These are phyloP conservation scores for Indri indri DNA, from an alignment of 2,113 vertebrate species.

Conservation along the genomic window DNA sequence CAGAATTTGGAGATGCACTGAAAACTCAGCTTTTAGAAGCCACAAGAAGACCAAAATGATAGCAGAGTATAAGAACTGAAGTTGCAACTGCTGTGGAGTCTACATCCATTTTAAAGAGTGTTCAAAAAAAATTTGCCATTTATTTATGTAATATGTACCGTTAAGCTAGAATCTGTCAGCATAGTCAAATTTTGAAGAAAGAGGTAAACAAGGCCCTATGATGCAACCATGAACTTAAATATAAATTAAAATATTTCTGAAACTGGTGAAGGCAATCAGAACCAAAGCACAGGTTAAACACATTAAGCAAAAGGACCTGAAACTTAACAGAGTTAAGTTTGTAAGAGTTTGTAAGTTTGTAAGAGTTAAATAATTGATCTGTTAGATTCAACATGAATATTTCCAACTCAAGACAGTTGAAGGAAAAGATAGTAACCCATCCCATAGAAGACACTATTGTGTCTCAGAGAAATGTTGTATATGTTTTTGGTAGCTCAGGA, in stretches of 20 bases:
- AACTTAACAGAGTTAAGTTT: background rate
- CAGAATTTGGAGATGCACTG: background rate
- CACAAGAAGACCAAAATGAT: background rate
- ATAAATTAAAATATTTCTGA: background rate
- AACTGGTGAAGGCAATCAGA: background rate
- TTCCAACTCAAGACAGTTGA: background rate
- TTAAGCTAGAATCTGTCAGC: constrained; percentile 11
- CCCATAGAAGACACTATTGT: background rate
- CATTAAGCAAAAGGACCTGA: background rate
- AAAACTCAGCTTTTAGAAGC: constrained; percentile 8
- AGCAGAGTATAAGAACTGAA: background rate
- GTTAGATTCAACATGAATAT: too few relatives aligned
- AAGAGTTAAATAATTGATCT: too few relatives aligned
- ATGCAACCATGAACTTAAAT: background rate
- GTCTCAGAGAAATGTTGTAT: background rate
- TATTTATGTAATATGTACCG: background rate
- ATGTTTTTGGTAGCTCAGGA: background rate
- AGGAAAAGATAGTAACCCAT: background rate
- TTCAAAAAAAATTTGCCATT: background rate
- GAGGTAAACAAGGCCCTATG: background rate
- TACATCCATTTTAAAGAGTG: background rate
- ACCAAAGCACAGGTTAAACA: background rate
- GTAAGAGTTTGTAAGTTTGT: too few relatives aligned
- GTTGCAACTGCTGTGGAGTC: background rate
- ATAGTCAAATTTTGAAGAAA: constrained; percentile 34